These are phyloP conservation scores for Copidosoma floridanum DNA, from an alignment of 1,140 invertebrate genomes.

Conservation along the genomic window DNA sequence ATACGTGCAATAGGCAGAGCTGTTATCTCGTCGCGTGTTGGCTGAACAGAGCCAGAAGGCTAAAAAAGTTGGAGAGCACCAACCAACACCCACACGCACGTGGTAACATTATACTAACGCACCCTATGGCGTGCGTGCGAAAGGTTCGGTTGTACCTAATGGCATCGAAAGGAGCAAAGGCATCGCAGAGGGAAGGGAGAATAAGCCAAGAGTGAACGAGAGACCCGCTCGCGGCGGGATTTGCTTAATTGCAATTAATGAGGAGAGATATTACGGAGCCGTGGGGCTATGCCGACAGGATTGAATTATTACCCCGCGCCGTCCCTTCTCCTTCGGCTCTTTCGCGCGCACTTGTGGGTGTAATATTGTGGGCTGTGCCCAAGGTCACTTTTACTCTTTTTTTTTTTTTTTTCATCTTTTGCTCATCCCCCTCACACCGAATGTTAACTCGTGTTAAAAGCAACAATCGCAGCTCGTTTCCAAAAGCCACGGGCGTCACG, in stretches of 20 bases:
- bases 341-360: too few relatives aligned
- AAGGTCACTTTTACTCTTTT: too few relatives aligned
- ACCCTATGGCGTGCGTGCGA: too few relatives aligned
- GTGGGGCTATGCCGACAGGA: conserved; percentile 48
- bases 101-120: too few relatives aligned
- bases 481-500: conserved; percentile 6
- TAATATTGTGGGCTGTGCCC: conserved; percentile 32
- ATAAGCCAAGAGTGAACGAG: conserved; percentile 18
- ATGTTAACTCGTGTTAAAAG: conserved; percentile 39
- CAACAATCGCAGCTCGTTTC: conserved; percentile 1
- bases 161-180: too few relatives aligned
- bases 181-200: conserved; percentile 36
- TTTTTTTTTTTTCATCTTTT: conserved; percentile 32
- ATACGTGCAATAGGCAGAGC: too few relatives aligned
- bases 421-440: too few relatives aligned
- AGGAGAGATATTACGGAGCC: conserved; percentile 49
- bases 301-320: conserved; percentile 51
- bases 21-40: not conserved
- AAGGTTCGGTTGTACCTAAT: too few relatives aligned
- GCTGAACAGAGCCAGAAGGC: not conserved
- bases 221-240: conserved; percentile 35
- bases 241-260: conserved; percentile 58
- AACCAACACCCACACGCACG: too few relatives aligned
- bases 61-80: not conserved
- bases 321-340: conserved; percentile 2